Evolutionary conservation across 1,140 invertebrate genomes (phyloP).

Genomic region (Drosophila pallidifrons): DNA sequence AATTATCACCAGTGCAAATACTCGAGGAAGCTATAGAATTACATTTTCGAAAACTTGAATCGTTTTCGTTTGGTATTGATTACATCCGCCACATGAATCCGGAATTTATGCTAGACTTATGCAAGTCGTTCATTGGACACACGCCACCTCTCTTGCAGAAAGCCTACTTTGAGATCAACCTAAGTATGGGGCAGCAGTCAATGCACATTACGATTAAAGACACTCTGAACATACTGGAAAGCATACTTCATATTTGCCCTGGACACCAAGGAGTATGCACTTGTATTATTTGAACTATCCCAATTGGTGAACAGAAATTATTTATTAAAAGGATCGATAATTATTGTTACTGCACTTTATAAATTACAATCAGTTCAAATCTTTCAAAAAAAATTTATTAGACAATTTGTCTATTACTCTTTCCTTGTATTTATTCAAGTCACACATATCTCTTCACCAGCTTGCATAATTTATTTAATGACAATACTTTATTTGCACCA

Average conservation of each 20-base stretch:
- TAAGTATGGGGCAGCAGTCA: constrained; percentile 85
- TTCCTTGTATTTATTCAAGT: too few species aligned
- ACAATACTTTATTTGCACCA: not conserved
- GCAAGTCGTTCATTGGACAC: constrained; percentile 91
- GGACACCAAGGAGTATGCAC: constrained; percentile 86
- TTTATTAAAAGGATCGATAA: too few species aligned
- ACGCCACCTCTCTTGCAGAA: constrained; percentile 87
- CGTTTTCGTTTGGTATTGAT: constrained; percentile 89
- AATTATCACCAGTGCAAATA: constrained; percentile 86
- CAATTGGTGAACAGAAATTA: too few species aligned
- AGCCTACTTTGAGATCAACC: constrained; percentile 28
- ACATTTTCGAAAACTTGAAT: constrained; percentile 88
- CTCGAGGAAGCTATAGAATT: constrained; percentile 90
- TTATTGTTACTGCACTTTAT: too few species aligned
- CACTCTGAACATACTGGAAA: constrained; percentile 90
- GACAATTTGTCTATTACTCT: too few species aligned
- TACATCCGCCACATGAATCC: constrained; percentile 93
- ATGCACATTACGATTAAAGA: constrained; percentile 84
- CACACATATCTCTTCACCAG: too few species aligned
- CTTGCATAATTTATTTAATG: not conserved
- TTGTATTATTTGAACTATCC: not conserved
- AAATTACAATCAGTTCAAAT: too few species aligned
- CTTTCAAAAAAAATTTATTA: too few species aligned
- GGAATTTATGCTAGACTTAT: constrained; percentile 93
- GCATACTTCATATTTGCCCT: constrained; percentile 92